Conservation (phyloP, 2,888 invertebrate species). For the Drosophila cracens region DNA sequence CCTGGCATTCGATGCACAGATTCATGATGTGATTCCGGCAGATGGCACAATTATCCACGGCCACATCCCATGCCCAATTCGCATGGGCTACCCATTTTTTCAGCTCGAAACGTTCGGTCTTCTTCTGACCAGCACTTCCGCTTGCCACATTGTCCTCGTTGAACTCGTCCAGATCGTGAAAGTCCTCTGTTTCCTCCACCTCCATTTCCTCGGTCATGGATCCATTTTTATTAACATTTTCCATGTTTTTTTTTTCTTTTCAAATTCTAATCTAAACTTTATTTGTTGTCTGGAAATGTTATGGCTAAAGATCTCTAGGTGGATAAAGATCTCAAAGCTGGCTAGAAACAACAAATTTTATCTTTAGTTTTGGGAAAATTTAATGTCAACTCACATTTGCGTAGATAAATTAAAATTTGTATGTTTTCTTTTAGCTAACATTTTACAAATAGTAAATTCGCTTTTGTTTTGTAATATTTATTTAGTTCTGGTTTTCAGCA, state of each 20-base stretch:
- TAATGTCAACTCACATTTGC: not conserved
- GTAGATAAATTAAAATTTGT: no score
- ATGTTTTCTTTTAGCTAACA: not conserved
- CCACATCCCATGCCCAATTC: constrained; percentile 99
- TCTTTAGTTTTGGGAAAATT: not conserved
- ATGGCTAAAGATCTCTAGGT: not conserved
- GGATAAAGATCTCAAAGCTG: constrained; percentile 2
- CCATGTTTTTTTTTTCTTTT: constrained; percentile 29
- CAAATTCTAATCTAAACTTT: constrained; percentile 9
- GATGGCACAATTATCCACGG: constrained; percentile 99
- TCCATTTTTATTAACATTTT: constrained; percentile 29
- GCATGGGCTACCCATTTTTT: constrained; percentile 99
- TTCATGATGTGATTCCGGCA: constrained; percentile 99
- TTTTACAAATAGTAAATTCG: not conserved
- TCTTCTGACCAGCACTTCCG: constrained; percentile 91
- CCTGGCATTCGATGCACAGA: constrained; percentile 99
- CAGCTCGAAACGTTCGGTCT: constrained; percentile 98
- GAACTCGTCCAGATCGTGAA: constrained; percentile 85
- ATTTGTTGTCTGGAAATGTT: not conserved
- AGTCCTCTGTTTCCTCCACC: constrained; percentile 94
- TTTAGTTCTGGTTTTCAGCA: constrained; percentile 57
- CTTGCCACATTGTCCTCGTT: constrained; percentile 57
- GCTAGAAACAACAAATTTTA: not conserved
- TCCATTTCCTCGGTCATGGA: constrained; percentile 88
- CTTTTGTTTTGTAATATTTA: constrained; percentile 30